phyloP scores from a whole-genome alignment of 2,797 vertebrate species.

The Leptoclinus maculatus region DNA sequence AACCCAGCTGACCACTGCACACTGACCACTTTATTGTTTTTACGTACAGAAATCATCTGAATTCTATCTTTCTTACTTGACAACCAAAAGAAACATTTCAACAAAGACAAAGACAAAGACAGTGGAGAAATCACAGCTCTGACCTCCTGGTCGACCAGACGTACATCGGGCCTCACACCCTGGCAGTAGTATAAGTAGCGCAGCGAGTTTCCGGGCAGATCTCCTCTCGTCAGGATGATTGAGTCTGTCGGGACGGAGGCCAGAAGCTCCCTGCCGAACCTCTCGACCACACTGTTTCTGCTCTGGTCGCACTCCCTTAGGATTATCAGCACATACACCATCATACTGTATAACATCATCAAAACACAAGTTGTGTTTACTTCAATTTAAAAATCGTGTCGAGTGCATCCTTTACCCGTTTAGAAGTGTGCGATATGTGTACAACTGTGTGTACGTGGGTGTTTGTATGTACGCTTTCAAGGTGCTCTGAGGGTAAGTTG shows the following conservation, averaged over 20 bases:
- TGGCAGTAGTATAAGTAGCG: slow-evolving; percentile 95
- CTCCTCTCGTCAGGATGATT: slow-evolving; percentile 93
- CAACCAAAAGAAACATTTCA: background rate
- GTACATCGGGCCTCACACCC: slow-evolving; percentile 88
- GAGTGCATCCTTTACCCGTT: slow-evolving; percentile 44
- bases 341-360: slow-evolving; percentile 41
- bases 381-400: slow-evolving; percentile 38
- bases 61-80: background rate
- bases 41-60: background rate
- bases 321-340: slow-evolving; percentile 45
- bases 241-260: slow-evolving; percentile 88
- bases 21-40: no score
- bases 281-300: slow-evolving; percentile 88
- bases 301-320: slow-evolving; percentile 92
- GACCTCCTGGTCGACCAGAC: slow-evolving; percentile 97
- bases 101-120: slow-evolving; percentile 6
- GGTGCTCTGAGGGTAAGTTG: slow-evolving; percentile 79
- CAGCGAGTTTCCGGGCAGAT: slow-evolving; percentile 95
- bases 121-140: slow-evolving; percentile 26
- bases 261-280: slow-evolving; percentile 92
- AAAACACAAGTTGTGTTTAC: slow-evolving; percentile 61
- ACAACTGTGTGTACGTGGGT: slow-evolving; percentile 27
- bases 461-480: slow-evolving; percentile 67
- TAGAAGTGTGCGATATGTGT: slow-evolving; percentile 46
- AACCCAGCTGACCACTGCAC: no score